Percentiles rank a stretch among this genome's conserved stretches.
Evolutionary conservation across 2,888 invertebrate species (phyloP).

Genomic region (Drosophila suboccidentalis): DNA sequence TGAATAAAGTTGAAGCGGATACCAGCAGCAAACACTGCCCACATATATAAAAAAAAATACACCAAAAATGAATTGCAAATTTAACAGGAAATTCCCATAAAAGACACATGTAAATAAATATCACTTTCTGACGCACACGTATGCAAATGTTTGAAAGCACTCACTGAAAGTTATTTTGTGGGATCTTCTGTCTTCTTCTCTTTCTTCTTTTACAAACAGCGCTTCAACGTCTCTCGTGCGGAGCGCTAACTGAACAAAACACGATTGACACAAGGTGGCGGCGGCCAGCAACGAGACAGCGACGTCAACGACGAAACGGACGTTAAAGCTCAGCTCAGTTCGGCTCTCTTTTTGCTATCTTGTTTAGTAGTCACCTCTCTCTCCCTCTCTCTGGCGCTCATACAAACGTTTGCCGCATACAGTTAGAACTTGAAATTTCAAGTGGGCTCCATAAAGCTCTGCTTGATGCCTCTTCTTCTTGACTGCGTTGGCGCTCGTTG

Average conservation of each 20-base stretch:
- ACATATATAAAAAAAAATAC: conserved; percentile 27
- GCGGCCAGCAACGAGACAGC: conserved; percentile 42
- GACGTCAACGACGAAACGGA: conserved; percentile 28
- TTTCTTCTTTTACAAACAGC: conserved; percentile 29
- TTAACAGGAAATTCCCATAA: conserved; percentile 39
- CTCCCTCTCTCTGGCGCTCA: conserved; percentile 1
- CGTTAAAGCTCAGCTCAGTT: conserved; percentile 50
- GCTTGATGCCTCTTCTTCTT: conserved; percentile 29
- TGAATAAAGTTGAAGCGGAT: conserved; percentile 20
- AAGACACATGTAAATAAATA: conserved; percentile 22
- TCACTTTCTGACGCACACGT: conserved; percentile 69
- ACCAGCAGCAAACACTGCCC: conserved; percentile 21
- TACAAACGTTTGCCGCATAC: conserved; percentile 31
- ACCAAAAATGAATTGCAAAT: conserved; percentile 35
- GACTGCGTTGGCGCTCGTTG: conserved; percentile 44
- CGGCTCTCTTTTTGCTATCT: conserved; percentile 26
- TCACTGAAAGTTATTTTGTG: conserved; percentile 51
- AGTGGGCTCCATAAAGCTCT: conserved; percentile 44
- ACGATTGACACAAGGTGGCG: conserved; percentile 63
- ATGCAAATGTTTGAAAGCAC: conserved; percentile 63
- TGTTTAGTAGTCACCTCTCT: background rate
- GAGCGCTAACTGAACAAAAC: conserved; percentile 56
- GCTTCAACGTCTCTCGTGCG: conserved; percentile 38
- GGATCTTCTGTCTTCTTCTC: conserved; percentile 29
- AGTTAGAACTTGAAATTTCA: conserved; percentile 78